phyloP scores from a whole-genome alignment of 2,888 invertebrate species.

The Nezara viridula region DNA sequence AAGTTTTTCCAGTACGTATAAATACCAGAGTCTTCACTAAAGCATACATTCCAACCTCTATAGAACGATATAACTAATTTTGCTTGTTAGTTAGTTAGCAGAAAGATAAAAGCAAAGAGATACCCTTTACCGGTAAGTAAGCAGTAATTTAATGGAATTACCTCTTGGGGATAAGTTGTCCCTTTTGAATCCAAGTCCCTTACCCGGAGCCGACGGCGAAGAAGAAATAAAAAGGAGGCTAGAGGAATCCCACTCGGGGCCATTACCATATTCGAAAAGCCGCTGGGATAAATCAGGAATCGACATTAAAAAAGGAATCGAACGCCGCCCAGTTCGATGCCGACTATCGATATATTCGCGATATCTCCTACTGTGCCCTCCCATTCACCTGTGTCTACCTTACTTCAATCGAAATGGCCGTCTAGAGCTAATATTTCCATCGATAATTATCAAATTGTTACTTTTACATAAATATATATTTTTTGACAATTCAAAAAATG shows the following conservation, averaged over 20 bases:
- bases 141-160: conserved; percentile 25
- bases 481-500: no score
- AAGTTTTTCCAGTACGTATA: no score
- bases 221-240: conserved; percentile 50
- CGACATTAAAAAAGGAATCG: conserved; percentile 41
- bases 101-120: neutral
- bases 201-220: neutral
- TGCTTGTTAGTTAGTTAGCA: neutral
- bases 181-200: conserved; percentile 4
- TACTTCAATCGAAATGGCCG: no score
- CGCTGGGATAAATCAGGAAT: conserved; percentile 55
- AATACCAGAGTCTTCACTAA: no score
- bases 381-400: no score
- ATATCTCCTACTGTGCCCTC: no score
- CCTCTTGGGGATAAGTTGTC: neutral
- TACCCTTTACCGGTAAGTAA: neutral
- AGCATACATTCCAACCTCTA: no score
- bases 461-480: no score
- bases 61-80: neutral
- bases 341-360: neutral
- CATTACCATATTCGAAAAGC: conserved; percentile 58
- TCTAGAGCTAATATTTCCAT: no score
- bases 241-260: conserved; percentile 33
- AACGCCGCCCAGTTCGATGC: neutral
- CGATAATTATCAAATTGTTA: no score